phyloP scores from a whole-genome alignment of 2,888 invertebrate genomes.

The Hemicrepidius hirtus region DNA sequence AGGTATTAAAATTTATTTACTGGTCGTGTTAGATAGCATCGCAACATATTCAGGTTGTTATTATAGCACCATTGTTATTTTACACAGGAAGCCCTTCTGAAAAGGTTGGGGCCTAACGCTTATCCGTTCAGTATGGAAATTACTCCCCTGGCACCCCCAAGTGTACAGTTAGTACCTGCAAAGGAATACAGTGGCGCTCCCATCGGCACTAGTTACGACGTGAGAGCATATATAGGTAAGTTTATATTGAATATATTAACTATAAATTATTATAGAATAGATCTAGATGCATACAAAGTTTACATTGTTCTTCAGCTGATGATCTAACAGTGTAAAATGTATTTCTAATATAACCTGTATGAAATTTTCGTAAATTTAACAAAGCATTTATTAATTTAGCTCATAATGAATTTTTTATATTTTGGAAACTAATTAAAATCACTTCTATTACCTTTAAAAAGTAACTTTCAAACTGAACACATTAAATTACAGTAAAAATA shows the following conservation, averaged over 20 bases:
- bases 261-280: too few species aligned
- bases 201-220: conserved; percentile 93
- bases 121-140: conserved; percentile 88
- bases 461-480: too few species aligned
- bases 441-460: too few species aligned
- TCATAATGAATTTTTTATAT: too few species aligned
- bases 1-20: neutral
- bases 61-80: conserved; percentile 19
- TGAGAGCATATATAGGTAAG: conserved; percentile 90
- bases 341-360: too few species aligned
- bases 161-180: conserved; percentile 91
- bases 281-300: too few species aligned
- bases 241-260: conserved; percentile 48
- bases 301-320: too few species aligned
- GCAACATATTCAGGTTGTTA: conserved; percentile 2
- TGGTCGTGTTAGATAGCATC: neutral
- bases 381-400: too few species aligned
- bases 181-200: conserved; percentile 94
- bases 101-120: conserved; percentile 85
- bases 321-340: too few species aligned
- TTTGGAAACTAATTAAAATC: too few species aligned
- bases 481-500: too few species aligned
- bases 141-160: conserved; percentile 90
- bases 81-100: conserved; percentile 84
- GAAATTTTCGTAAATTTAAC: too few species aligned